phyloP scores from a whole-genome alignment of 2,888 invertebrate genomes.

The Drosophila multiciliata region DNA sequence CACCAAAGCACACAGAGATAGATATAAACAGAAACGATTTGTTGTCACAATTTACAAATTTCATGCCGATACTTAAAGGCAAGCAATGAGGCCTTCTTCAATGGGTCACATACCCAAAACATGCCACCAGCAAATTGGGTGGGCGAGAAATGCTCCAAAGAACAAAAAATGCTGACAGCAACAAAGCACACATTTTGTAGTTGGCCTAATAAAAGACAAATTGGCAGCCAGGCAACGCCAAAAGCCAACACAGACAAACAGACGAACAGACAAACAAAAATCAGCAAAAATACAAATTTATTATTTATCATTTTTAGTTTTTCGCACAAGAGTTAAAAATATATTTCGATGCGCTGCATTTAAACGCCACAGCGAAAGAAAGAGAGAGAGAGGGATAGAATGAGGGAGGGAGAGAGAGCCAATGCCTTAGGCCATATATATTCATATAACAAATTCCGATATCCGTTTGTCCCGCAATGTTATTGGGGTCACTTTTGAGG shows the following conservation, averaged over 20 bases:
- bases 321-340: slow-evolving; percentile 63
- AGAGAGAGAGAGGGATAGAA: not conserved
- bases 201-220: slow-evolving; percentile 70
- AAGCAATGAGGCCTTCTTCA: slow-evolving; percentile 47
- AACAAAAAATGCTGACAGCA: slow-evolving; percentile 66
- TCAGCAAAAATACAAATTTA: slow-evolving; percentile 58
- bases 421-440: slow-evolving; percentile 24
- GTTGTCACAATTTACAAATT: slow-evolving; percentile 22
- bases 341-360: slow-evolving; percentile 45
- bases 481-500: slow-evolving; percentile 44
- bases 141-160: slow-evolving; percentile 41
- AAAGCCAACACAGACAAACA: slow-evolving; percentile 27
- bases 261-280: slow-evolving; percentile 27
- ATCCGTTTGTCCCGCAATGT: slow-evolving; percentile 29
- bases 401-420: not conserved
- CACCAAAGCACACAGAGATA: slow-evolving; percentile 3
- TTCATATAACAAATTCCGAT: slow-evolving; percentile 30
- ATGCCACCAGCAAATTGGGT: slow-evolving; percentile 39
- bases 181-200: slow-evolving; percentile 46
- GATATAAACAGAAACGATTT: slow-evolving; percentile 20
- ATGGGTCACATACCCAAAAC: slow-evolving; percentile 48
- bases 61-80: slow-evolving; percentile 37
- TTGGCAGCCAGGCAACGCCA: slow-evolving; percentile 60
- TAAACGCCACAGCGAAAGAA: slow-evolving; percentile 11
- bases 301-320: slow-evolving; percentile 65